Evolutionary conservation across 2,797 vertebrate species (phyloP).

Genomic region (Merluccius polli): DNA sequence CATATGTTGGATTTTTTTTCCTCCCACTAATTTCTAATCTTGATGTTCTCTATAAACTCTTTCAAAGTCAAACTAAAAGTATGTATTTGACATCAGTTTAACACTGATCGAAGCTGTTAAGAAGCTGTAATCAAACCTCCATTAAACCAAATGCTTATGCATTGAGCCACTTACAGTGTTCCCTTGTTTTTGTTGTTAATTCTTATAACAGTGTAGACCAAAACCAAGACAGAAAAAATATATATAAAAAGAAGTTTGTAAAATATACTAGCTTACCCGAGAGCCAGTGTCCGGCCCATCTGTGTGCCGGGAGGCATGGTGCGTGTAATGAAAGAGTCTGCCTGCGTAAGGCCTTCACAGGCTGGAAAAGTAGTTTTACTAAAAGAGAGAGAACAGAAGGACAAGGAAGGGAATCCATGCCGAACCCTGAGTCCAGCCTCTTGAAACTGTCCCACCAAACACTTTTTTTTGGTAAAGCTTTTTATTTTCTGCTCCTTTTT

Average conservation of each 20-base stretch:
- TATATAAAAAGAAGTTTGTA: slow-evolving; percentile 1
- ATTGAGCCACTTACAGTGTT: neutral
- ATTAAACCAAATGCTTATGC: neutral
- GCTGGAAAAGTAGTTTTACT: slow-evolving; percentile 49
- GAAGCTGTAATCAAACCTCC: neutral
- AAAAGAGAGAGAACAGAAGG: slow-evolving; percentile 54
- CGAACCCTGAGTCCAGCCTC: slow-evolving; percentile 58
- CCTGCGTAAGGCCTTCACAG: slow-evolving; percentile 42
- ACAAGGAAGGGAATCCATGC: slow-evolving; percentile 65
- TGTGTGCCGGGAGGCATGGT: slow-evolving; percentile 43
- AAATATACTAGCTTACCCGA: slow-evolving; percentile 66
- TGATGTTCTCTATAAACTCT: neutral
- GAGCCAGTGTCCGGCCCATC: slow-evolving; percentile 45
- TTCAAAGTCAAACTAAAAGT: neutral
- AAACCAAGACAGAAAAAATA: neutral
- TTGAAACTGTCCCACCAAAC: slow-evolving; percentile 51
- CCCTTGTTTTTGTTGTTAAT: neutral
- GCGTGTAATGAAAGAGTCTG: slow-evolving; percentile 53
- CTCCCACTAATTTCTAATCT: neutral
- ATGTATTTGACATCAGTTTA: neutral
- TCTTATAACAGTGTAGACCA: neutral
- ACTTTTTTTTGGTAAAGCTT: slow-evolving; percentile 5
- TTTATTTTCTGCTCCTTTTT: slow-evolving; percentile 4
- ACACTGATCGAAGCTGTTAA: neutral
- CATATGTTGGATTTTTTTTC: neutral